Evolutionary conservation across 2,113 vertebrate species (phyloP).

Genomic region (Pelodiscus sinensis): DNA sequence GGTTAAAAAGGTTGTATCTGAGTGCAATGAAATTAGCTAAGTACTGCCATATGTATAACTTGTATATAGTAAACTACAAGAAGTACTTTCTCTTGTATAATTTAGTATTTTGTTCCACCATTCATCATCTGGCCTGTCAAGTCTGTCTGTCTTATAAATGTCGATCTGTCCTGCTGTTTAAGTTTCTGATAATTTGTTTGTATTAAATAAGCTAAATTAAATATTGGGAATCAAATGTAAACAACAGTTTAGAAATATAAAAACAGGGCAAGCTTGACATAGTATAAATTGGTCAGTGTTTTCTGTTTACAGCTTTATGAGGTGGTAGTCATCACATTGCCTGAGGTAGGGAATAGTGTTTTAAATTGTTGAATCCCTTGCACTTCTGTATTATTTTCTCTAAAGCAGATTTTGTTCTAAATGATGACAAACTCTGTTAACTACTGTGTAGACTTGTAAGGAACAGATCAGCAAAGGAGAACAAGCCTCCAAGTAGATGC

Average conservation of each 20-base stretch:
- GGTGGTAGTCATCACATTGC: background rate
- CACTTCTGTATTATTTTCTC: background rate
- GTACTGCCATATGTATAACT: background rate
- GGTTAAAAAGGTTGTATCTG: background rate
- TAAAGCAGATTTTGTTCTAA: constrained; percentile 20
- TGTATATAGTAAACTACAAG: background rate
- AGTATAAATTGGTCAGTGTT: background rate
- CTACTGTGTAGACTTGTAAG: background rate
- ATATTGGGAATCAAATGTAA: background rate
- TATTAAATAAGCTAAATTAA: background rate
- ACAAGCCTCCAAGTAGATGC: accelerated
- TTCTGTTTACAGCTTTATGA: background rate
- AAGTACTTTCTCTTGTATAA: background rate
- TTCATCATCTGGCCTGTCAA: background rate
- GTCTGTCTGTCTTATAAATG: constrained; percentile 9
- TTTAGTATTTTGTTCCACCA: background rate
- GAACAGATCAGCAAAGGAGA: background rate
- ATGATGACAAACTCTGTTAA: background rate
- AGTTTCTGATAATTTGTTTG: constrained; percentile 3
- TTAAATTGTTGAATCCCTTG: background rate
- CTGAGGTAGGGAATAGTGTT: background rate
- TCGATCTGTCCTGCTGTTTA: background rate
- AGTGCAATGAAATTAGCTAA: constrained; percentile 12
- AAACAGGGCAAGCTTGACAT: background rate
- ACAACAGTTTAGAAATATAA: background rate